Evolutionary conservation across 1,140 invertebrate genomes (phyloP), one percentile per base, ranked within the genome.

Genomic region (Acromyrmex heyeri): DNA sequence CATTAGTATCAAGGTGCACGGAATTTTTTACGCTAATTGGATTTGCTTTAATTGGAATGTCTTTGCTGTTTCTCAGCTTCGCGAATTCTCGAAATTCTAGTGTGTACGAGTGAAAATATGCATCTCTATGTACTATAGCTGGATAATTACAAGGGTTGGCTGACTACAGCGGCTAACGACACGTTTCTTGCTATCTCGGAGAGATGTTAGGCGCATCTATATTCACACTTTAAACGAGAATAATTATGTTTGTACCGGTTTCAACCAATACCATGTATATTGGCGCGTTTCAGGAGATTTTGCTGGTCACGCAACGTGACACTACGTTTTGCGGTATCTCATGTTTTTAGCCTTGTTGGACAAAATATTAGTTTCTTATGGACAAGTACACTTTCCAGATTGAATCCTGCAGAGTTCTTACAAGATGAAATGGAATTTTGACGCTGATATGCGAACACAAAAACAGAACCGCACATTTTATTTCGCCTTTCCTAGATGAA

Each of bases 11-110:
- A 73, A 55, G 55, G 16, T 18, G 24, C 18, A 16, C 55, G 27
- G 38, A 72, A 61, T 75, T 83, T 83, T 83, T 83, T 50, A 83
- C 79, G 38, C 57, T 75, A 83, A 83, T 75, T 83, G 79, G 79
- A 83, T 83, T 21, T 50, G 59, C 55, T 69, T 83, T 83, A 83
- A 83, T 83, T 83, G 38, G 69, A 50, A 38, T 38, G n/a, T 62
- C 79, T 75, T 82, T 59, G 38, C 38, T 21, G 18, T 48, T 61
- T 27, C 44, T 24, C 18, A 38, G 38, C 27, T 62, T 50, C n/a
- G 38, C 69, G 14, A 79, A 67, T 79, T n/a, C 62, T 55, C 27
- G 27, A 61, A 38, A 83, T 48, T 53, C 30, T 18, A 59, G 55
- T 14, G 55, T 48, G 24, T 50, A 44, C 18, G n/a, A 8, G 34